Percentiles rank a stretch among this genome's conserved stretches.
Evolutionary conservation across 2,888 invertebrate genomes (phyloP).

Genomic region (Rapana venosa): DNA sequence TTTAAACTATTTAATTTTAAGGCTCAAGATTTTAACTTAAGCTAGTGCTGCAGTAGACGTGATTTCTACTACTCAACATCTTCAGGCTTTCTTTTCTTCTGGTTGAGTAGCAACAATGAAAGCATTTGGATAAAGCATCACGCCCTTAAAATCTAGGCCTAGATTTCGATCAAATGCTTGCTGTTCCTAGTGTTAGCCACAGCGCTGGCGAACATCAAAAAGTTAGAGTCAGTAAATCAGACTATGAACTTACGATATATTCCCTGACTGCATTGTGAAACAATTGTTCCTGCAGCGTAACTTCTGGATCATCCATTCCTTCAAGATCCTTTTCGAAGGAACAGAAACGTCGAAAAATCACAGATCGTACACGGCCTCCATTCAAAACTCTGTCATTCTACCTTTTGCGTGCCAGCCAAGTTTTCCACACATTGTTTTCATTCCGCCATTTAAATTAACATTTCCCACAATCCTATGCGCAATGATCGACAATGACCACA

Average conservation of each 20-base stretch:
- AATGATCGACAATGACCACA: constrained; percentile 10
- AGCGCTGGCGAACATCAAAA: neutral
- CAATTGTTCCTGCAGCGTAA: constrained; percentile 84
- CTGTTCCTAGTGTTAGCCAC: no score
- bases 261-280: constrained; percentile 96
- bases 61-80: no score
- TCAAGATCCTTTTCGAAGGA: neutral
- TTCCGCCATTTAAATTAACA: constrained; percentile 54
- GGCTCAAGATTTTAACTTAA: no score
- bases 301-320: constrained; percentile 60
- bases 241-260: constrained; percentile 89
- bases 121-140: no score
- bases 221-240: neutral
- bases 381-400: constrained; percentile 25
- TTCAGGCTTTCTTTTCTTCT: no score
- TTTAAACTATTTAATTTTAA: no score
- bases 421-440: constrained; percentile 48
- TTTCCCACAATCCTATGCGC: constrained; percentile 34
- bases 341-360: neutral
- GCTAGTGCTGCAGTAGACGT: no score
- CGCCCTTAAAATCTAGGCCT: no score
- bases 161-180: no score
- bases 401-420: constrained; percentile 7
- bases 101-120: no score
- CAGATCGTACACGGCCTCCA: constrained; percentile 21